Evolutionary conservation across 2,888 invertebrate species (phyloP), one percentile per base, ranked within the genome.

Genomic region (Abscondita cerata): DNA sequence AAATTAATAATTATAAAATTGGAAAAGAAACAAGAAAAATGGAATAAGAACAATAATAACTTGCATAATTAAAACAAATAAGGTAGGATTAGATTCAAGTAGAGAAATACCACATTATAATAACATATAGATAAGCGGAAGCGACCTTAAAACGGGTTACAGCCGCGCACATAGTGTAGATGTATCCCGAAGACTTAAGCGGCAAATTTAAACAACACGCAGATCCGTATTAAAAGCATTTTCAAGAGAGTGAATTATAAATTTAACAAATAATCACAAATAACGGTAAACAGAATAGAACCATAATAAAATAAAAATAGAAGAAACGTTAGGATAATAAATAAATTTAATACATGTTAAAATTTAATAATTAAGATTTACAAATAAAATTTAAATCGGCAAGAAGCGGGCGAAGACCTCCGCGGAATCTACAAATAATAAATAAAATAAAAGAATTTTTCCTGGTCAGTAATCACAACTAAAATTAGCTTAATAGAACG

Each of bases 371-470:
- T 31, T 31, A 31, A 31, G 31, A 31, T 31, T 31, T 31, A 31
- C n/a, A n/a, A n/a, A n/a, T n/a, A n/a, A n/a, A 31, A 31, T 31
- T 31, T 31, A 31, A 31, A 31, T 31, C 11, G 36, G 11, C 36
- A 36, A 36, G 36, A 36, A 36, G 36, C 3, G 36, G 36, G 36
- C 36, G 36, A 36, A 36, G 36, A 36, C 36, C 36, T 36, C 11
- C 36, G 36, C 36, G 36, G 36, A 36, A 36, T 36, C 36, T 25
- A 4, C 25, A 25, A 25, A n/a, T n/a, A n/a, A n/a, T n/a, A n/a
- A n/a, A n/a, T n/a, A n/a, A n/a, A n/a, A n/a, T n/a, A n/a, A n/a
- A n/a, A 25, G 25, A 25, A 25, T 25, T 25, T 6, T 6, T 25
- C 25, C 6, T 6, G 2, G 2, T 2, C 25, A 25, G 2, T 6